Base-by-base conservation (phyloP, 2,797 vertebrate genomes). In the Chanos chanos region DNA sequence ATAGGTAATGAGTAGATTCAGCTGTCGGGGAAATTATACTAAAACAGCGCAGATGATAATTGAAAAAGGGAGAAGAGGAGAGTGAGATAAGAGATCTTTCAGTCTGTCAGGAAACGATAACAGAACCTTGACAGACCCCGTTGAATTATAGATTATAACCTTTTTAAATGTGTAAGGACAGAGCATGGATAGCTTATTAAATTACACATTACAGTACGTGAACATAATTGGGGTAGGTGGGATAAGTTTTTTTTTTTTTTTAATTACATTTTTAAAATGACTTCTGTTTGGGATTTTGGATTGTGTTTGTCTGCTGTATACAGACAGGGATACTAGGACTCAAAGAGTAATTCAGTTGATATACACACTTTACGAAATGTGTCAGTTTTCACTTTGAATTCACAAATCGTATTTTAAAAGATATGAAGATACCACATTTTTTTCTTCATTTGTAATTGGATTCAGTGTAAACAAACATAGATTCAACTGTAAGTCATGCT, bases 81-180 rank as follows among this genome's bases (percentile, higher is more conserved):
- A 7, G 16, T 39, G 60, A 75, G 71, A 80, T 81, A 82, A 81
- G 64, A 57, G 82, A 87, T 85, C n/a, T n/a, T 77, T 76, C 70
- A 77, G 55, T 65, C 72, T 75, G 77, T 83, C 81, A 34, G 77
- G 80, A 83, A 76, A 81, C 83, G 81, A 83, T 87, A 85, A 79
- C 75, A 80, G 77, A 81, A 85, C 81, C 76, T 81, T 81, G 6
- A 77, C 81, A 85, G 77, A 73, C 77, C 59, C 72, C 79, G 76
- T 78, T 86, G 83, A 88, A 89, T 87, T 86, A 89, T 89, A 85
- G 82, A 89, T 87, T 84, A 82, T 66, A 75, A 63, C n/a, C 60
- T 21, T 61, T 52, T 64, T 84, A 85, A 87, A 88, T 85, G 85
- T 84, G 85, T 85, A 82, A 86, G 82, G 84, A 86, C 83, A 85